Percentiles rank a stretch among this genome's conserved stretches.
Conservation (phyloP, 2,888 invertebrate species). For the Onchidella celtica region DNA sequence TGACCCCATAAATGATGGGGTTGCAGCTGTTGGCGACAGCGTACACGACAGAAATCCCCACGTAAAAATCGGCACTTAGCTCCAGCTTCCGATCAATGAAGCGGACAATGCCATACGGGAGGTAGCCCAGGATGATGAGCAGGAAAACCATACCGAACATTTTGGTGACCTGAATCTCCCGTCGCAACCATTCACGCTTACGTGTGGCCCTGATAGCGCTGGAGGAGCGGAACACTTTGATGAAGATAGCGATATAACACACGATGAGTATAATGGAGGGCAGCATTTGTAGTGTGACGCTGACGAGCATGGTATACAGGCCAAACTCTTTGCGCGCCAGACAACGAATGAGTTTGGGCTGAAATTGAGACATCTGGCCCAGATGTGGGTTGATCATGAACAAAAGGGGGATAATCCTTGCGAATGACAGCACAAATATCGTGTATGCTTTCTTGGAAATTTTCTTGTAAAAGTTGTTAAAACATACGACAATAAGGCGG, state of each 20-base stretch:
- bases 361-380: conserved; percentile 75
- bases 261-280: conserved; percentile 77
- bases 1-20: conserved; percentile 78
- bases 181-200: conserved; percentile 72
- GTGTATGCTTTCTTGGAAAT: conserved; percentile 77
- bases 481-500: conserved; percentile 76
- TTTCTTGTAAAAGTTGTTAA: conserved; percentile 76
- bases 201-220: conserved; percentile 70
- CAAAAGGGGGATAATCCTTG: conserved; percentile 74
- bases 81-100: conserved; percentile 73
- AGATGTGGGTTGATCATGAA: conserved; percentile 74
- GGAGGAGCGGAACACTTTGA: conserved; percentile 74
- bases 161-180: conserved; percentile 79
- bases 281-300: conserved; percentile 74
- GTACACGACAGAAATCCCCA: conserved; percentile 76
- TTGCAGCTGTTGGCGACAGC: conserved; percentile 78
- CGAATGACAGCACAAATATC: conserved; percentile 73
- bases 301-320: conserved; percentile 73
- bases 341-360: conserved; percentile 75
- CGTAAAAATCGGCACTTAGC: conserved; percentile 76
- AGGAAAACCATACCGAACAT: conserved; percentile 79
- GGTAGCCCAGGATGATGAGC: conserved; percentile 76
- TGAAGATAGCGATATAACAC: conserved; percentile 77
- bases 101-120: conserved; percentile 77
- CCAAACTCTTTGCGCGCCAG: conserved; percentile 73